Percentiles rank a stretch among this genome's conserved stretches.
Evolutionary conservation across 2,113 vertebrate genomes (phyloP).

Genomic region (Taurulus bubalis): DNA sequence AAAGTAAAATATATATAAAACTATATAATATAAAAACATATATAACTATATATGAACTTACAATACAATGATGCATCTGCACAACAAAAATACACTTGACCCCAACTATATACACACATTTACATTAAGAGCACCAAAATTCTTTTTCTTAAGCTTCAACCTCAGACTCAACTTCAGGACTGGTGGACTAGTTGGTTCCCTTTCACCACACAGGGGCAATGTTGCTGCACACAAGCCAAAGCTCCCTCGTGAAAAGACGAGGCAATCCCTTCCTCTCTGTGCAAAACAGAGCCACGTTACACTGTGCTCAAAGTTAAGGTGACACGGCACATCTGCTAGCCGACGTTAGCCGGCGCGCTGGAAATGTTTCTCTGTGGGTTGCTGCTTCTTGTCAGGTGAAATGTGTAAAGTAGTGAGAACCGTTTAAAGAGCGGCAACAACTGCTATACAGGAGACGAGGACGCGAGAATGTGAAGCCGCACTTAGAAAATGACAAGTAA

Average conservation of each 20-base stretch:
- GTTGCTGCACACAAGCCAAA: conserved; percentile 46
- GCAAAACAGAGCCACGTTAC: conserved; percentile 31
- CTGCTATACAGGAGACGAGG: neutral
- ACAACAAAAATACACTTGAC: neutral
- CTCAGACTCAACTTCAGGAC: neutral
- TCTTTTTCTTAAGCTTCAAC: neutral
- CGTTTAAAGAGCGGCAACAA: conserved; percentile 7
- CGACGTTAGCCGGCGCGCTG: neutral
- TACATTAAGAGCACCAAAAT: neutral
- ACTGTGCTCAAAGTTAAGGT: conserved; percentile 57
- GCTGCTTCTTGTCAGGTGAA: conserved; percentile 19
- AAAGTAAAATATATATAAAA: too few species aligned
- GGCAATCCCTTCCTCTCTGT: neutral
- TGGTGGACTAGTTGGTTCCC: neutral
- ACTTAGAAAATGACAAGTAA: neutral
- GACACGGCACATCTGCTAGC: conserved; percentile 52
- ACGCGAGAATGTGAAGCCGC: neutral
- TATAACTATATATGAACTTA: too few species aligned
- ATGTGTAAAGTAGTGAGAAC: neutral
- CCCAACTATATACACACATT: neutral
- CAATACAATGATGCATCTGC: too few species aligned
- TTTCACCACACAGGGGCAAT: conserved; percentile 71
- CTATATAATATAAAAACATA: too few species aligned
- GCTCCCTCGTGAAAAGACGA: neutral
- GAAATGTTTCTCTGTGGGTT: conserved; percentile 18